A percentile compares a stretch with the other conserved stretches of the same genome.
These are phyloP conservation scores for Gallinago solitaria DNA, from an alignment of 2,797 vertebrate genomes.

Conservation along the genomic window DNA sequence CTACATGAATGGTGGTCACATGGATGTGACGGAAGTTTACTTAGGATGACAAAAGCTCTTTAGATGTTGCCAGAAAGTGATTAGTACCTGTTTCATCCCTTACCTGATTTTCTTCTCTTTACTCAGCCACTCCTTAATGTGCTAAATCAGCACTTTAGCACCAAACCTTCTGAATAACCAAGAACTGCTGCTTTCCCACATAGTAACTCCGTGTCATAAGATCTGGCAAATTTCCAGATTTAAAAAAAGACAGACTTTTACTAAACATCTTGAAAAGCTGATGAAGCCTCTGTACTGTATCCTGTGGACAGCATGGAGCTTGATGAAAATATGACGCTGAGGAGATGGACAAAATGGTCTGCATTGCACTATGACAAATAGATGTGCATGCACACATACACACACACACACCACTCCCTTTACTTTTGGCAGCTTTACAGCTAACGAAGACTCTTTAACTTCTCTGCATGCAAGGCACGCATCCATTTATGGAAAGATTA, in stretches of 20 bases:
- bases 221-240: background rate
- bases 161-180: background rate
- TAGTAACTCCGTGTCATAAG: background rate
- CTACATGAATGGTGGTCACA: background rate
- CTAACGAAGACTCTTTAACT: background rate
- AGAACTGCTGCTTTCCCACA: slow-evolving; percentile 9
- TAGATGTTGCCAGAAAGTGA: slow-evolving; percentile 10
- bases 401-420: background rate
- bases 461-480: background rate
- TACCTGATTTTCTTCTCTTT: slow-evolving; percentile 3
- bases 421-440: background rate
- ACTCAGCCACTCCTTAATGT: slow-evolving; percentile 21
- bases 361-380: background rate
- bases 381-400: background rate
- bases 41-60: background rate
- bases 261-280: background rate
- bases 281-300: background rate
- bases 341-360: background rate
- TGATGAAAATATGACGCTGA: background rate
- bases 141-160: slow-evolving; percentile 42
- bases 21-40: background rate
- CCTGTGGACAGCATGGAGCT: background rate
- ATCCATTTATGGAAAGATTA: slow-evolving; percentile 9
- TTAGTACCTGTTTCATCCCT: slow-evolving; percentile 16
- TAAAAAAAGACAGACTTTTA: background rate